phyloP scores from a whole-genome alignment of 1,140 invertebrate species.

The Elysia chlorotica region DNA sequence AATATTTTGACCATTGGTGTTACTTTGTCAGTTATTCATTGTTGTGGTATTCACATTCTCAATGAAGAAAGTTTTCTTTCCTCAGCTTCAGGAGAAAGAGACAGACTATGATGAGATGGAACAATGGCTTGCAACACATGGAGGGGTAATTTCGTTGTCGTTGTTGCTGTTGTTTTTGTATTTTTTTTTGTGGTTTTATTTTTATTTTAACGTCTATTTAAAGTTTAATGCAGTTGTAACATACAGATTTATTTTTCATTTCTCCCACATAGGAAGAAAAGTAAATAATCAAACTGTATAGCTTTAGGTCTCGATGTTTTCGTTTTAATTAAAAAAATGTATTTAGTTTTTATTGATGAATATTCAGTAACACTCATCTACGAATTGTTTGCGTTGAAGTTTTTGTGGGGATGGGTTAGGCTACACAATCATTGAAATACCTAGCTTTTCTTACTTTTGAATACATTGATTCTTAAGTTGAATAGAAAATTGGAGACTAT shows the following conservation, averaged over 20 bases:
- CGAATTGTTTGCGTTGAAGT: neutral
- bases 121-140: constrained; percentile 73
- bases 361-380: neutral
- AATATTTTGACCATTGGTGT: neutral
- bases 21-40: too few relatives aligned
- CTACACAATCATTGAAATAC: neutral
- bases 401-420: neutral
- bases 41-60: too few relatives aligned
- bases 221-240: neutral
- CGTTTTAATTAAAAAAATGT: too few relatives aligned
- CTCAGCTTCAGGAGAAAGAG: constrained; percentile 74
- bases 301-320: too few relatives aligned
- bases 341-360: too few relatives aligned
- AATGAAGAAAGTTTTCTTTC: too few relatives aligned
- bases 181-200: neutral
- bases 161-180: neutral
- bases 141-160: constrained; percentile 11
- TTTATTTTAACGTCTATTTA: neutral
- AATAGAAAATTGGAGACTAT: too few relatives aligned
- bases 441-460: too few relatives aligned
- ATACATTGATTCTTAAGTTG: too few relatives aligned
- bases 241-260: neutral
- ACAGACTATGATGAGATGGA: constrained; percentile 94
- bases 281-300: too few relatives aligned
- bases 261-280: neutral